Evolutionary conservation across 1,140 invertebrate species (phyloP).

Genomic region (Papilio glaucus): DNA sequence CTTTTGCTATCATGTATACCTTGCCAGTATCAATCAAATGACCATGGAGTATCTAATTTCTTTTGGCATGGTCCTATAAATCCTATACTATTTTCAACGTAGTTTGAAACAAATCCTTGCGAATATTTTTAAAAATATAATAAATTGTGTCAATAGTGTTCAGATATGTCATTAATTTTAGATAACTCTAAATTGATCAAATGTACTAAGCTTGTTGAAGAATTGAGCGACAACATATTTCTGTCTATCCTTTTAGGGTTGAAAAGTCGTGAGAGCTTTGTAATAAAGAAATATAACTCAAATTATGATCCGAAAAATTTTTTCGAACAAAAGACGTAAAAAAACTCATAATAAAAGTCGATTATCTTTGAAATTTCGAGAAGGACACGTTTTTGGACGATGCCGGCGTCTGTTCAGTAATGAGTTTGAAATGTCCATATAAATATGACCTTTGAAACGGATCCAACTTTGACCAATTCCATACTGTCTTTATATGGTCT

Average conservation of each 20-base stretch:
- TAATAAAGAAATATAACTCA: slow-evolving; percentile 39
- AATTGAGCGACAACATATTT: too few relatives aligned
- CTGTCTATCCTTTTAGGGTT: not conserved
- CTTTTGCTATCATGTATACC: too few relatives aligned
- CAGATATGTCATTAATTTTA: too few relatives aligned
- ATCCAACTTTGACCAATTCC: not conserved
- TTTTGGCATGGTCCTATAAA: too few relatives aligned
- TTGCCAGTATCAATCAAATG: too few relatives aligned
- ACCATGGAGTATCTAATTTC: too few relatives aligned
- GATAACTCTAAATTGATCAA: too few relatives aligned
- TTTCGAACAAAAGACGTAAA: slow-evolving; percentile 45
- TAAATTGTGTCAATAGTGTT: too few relatives aligned
- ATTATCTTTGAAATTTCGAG: slow-evolving; percentile 62
- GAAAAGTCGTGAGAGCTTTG: not conserved
- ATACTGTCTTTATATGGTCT: not conserved
- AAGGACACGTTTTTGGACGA: slow-evolving; percentile 61
- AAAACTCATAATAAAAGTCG: slow-evolving; percentile 59
- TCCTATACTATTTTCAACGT: too few relatives aligned
- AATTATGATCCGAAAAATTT: slow-evolving; percentile 41
- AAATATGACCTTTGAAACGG: slow-evolving; percentile 37
- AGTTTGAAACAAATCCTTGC: too few relatives aligned
- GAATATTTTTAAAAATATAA: too few relatives aligned
- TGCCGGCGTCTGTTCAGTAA: slow-evolving; percentile 51
- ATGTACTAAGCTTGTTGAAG: too few relatives aligned
- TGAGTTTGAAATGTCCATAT: slow-evolving; percentile 52